phyloP scores from a whole-genome alignment of 2,888 invertebrate genomes.

The Serripes groenlandicus region DNA sequence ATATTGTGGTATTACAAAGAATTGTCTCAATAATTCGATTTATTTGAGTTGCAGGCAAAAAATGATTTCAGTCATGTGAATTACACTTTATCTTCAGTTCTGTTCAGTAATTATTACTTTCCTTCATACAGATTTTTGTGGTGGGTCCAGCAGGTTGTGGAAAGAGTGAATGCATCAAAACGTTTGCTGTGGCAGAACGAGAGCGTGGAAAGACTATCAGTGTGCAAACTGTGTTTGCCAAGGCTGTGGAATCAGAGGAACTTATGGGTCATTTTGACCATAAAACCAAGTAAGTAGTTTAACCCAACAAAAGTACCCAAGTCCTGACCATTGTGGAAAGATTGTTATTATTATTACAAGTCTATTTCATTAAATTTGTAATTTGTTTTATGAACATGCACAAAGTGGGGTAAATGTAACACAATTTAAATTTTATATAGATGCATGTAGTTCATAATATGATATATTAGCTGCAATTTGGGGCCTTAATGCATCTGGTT shows the following conservation, averaged over 20 bases:
- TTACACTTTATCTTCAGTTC: background rate
- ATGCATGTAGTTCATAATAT: no score
- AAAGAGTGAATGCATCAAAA: conserved; percentile 85
- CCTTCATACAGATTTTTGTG: conserved; percentile 79
- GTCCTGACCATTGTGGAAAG: no score
- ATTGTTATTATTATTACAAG: background rate
- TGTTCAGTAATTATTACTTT: background rate
- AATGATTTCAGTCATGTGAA: no score
- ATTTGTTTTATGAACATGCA: background rate
- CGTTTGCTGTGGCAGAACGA: conserved; percentile 84
- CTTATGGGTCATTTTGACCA: conserved; percentile 83
- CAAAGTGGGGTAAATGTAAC: no score
- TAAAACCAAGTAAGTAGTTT: conserved; percentile 78
- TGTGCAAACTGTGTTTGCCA: conserved; percentile 84
- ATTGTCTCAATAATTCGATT: no score
- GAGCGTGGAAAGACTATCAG: conserved; percentile 83
- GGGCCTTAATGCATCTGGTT: no score
- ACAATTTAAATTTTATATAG: no score
- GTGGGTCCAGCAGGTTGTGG: conserved; percentile 85
- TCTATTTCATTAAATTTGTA: background rate
- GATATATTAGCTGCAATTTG: no score
- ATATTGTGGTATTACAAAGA: no score
- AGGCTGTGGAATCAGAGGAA: conserved; percentile 83
- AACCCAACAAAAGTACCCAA: no score
- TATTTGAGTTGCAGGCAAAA: no score